Conservation (phyloP, 2,113 vertebrate species). For the Calidris pugnax region DNA sequence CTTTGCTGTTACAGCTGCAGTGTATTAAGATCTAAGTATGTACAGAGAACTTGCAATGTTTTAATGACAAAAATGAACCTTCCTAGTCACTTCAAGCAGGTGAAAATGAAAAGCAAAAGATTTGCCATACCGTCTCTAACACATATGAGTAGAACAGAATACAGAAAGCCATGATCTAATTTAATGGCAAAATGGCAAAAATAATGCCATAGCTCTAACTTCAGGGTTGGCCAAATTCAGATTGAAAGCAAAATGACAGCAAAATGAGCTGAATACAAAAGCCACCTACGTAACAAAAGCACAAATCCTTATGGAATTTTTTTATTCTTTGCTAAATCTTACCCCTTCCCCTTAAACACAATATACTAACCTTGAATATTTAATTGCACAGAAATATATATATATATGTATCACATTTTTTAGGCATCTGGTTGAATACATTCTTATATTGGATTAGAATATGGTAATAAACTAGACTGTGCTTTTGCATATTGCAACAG, state of each 20-base stretch:
- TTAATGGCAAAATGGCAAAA: neutral
- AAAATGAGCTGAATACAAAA: neutral
- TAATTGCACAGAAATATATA: neutral
- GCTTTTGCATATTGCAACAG: neutral
- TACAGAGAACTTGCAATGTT: neutral
- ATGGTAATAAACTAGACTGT: neutral
- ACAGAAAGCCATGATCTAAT: conserved; percentile 5
- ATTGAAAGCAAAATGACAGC: neutral
- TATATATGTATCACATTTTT: neutral
- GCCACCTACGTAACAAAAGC: neutral
- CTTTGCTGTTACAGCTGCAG: neutral
- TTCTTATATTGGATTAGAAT: neutral
- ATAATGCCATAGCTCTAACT: neutral
- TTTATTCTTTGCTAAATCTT: neutral
- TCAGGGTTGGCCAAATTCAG: neutral
- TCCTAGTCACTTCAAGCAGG: neutral
- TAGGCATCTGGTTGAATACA: neutral
- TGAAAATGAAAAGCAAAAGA: neutral
- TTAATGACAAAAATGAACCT: neutral
- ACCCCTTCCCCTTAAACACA: neutral
- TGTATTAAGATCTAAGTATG: neutral
- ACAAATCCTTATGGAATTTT: neutral
- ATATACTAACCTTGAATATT: neutral
- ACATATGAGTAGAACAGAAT: neutral
- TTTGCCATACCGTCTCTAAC: neutral